Conservation (phyloP, 2,888 invertebrate genomes). For the Zelleria hepariella region DNA sequence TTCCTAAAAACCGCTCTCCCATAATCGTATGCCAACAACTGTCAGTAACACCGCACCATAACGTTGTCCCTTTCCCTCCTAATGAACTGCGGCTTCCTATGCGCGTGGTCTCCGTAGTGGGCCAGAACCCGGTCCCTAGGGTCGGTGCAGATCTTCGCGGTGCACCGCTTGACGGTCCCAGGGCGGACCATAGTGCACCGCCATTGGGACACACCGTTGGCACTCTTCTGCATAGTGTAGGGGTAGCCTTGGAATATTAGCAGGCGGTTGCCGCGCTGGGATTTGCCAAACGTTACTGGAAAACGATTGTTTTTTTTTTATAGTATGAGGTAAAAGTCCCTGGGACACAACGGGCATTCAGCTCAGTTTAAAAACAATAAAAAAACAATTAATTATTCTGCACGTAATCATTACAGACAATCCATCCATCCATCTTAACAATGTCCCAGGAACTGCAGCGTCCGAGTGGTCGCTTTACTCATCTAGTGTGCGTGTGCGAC, state of each 20-base stretch:
- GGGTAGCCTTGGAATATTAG: conserved; percentile 38
- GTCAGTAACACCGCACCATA: conserved; percentile 24
- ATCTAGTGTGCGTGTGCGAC: too few relatives aligned
- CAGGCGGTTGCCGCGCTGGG: conserved; percentile 40
- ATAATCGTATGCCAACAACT: too few relatives aligned
- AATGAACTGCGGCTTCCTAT: conserved; percentile 33
- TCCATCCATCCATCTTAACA: too few relatives aligned
- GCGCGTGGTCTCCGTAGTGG: conserved; percentile 25
- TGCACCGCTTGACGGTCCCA: conserved; percentile 34
- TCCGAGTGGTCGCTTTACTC: too few relatives aligned
- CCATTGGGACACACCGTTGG: conserved; percentile 31
- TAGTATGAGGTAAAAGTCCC: too few relatives aligned
- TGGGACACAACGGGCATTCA: too few relatives aligned
- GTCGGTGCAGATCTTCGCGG: conserved; percentile 35
- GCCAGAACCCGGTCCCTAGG: conserved; percentile 25
- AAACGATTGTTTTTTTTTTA: conserved; percentile 11
- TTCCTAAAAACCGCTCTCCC: too few relatives aligned
- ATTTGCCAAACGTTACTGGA: conserved; percentile 40
- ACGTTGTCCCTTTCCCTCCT: conserved; percentile 26
- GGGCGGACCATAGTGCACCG: conserved; percentile 41
- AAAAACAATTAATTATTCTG: too few relatives aligned
- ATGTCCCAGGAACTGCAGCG: too few relatives aligned
- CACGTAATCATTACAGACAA: too few relatives aligned
- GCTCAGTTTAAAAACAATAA: too few relatives aligned
- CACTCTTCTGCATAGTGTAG: conserved; percentile 27